A percentile compares a stretch with the other conserved stretches of the same genome.
Conservation (phyloP, 2,113 vertebrate species). For the Gavia stellata region DNA sequence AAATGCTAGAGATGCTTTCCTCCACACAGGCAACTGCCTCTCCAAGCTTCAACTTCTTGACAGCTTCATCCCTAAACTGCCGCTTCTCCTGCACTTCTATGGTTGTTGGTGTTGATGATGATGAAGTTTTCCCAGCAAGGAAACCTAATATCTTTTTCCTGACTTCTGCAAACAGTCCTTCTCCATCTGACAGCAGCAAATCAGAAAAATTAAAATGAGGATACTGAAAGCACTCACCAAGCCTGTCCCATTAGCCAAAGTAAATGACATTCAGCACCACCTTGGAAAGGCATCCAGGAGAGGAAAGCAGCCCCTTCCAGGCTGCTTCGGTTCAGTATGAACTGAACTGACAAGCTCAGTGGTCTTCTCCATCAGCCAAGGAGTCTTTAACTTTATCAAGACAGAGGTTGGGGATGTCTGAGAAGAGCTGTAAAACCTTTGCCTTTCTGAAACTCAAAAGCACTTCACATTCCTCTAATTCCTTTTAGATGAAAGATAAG, state of each 20-base stretch:
- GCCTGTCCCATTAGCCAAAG: background rate
- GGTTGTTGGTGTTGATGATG: background rate
- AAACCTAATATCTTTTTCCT: background rate
- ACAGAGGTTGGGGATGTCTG: background rate
- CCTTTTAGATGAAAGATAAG: background rate
- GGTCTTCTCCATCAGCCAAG: background rate
- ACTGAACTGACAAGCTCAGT: background rate
- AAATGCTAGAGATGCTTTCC: background rate
- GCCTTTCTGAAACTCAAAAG: background rate
- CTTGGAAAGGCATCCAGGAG: background rate
- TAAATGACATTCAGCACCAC: background rate
- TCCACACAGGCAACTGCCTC: background rate
- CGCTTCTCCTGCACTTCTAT: background rate
- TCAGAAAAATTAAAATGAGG: background rate
- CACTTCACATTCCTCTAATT: background rate
- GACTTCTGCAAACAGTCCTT: background rate
- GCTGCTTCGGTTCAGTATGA: accelerated
- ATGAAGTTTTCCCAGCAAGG: background rate
- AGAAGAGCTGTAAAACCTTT: background rate
- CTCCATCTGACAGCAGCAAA: background rate
- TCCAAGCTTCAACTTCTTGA: background rate
- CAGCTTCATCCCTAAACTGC: background rate
- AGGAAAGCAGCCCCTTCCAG: background rate
- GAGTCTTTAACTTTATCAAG: background rate
- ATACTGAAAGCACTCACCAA: background rate